A percentile compares a stretch with the other conserved stretches of the same genome.
These are phyloP conservation scores for Megalurothrips usitatus DNA, from an alignment of 2,888 invertebrate species.

Conservation along the genomic window DNA sequence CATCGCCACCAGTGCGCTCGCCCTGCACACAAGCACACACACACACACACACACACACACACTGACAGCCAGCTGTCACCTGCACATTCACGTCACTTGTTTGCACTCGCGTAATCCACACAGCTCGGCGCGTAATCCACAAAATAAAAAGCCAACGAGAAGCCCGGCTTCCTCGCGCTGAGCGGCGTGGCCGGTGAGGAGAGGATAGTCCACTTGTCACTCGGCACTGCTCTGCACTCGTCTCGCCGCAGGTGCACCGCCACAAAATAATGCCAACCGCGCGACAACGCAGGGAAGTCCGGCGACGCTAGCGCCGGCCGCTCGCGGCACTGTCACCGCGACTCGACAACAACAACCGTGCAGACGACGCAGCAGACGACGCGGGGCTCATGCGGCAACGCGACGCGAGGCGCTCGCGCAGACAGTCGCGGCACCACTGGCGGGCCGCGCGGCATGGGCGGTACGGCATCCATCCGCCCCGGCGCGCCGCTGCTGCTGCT, in stretches of 20 bases:
- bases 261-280: background rate
- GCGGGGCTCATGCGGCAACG: background rate
- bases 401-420: background rate
- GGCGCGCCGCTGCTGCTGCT: background rate
- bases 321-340: no score
- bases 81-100: no score
- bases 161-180: background rate
- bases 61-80: background rate
- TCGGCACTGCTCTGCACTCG: no score
- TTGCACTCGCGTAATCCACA: background rate
- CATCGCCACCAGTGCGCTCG: background rate
- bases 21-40: background rate
- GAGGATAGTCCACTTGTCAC: no score
- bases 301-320: no score
- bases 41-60: background rate
- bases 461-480: background rate
- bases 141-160: background rate
- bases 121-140: background rate
- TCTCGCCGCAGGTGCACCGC: no score
- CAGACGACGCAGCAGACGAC: slow-evolving; percentile 8
- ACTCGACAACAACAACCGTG: background rate
- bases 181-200: no score
- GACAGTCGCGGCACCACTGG: slow-evolving; percentile 1
- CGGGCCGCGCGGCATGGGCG: background rate
- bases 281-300: background rate